Evolutionary conservation across 2,113 vertebrate genomes (phyloP).

Genomic region (Murina feae): DNA sequence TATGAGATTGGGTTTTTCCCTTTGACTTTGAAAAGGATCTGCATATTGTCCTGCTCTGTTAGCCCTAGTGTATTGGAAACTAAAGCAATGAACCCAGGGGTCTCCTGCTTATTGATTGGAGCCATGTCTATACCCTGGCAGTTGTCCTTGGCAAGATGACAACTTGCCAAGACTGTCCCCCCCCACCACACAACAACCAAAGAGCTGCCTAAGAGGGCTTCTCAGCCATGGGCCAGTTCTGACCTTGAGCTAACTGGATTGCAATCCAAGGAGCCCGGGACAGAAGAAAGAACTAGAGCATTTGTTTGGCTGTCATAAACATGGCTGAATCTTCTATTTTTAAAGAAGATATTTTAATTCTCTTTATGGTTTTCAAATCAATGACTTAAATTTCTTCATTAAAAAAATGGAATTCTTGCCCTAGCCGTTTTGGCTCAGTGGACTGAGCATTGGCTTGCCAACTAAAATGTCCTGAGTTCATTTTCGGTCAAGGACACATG

Average conservation of each 20-base stretch:
- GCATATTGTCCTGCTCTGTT: not conserved
- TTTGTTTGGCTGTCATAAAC: conserved; percentile 8
- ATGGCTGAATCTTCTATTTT: not conserved
- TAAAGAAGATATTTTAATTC: not conserved
- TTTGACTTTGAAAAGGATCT: not conserved
- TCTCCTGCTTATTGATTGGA: not conserved
- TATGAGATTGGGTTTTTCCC: not conserved
- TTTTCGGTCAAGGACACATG: too few species aligned
- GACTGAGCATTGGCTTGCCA: too few species aligned
- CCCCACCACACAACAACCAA: not conserved
- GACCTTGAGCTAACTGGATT: not conserved
- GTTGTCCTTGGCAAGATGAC: not conserved
- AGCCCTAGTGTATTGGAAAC: not conserved
- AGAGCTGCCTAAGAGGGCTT: not conserved
- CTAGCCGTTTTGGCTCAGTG: too few species aligned
- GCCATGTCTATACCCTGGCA: accelerated
- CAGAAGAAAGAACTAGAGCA: not conserved
- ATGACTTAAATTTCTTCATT: not conserved
- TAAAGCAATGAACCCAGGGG: not conserved
- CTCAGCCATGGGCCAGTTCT: not conserved
- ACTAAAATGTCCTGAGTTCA: too few species aligned
- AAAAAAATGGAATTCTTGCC: not conserved
- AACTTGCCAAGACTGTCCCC: too few species aligned
- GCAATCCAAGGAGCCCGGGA: not conserved
- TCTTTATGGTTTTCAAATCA: not conserved